These are phyloP conservation scores for Cephus rjabovi DNA, from an alignment of 2,888 invertebrate species.

Conservation along the genomic window DNA sequence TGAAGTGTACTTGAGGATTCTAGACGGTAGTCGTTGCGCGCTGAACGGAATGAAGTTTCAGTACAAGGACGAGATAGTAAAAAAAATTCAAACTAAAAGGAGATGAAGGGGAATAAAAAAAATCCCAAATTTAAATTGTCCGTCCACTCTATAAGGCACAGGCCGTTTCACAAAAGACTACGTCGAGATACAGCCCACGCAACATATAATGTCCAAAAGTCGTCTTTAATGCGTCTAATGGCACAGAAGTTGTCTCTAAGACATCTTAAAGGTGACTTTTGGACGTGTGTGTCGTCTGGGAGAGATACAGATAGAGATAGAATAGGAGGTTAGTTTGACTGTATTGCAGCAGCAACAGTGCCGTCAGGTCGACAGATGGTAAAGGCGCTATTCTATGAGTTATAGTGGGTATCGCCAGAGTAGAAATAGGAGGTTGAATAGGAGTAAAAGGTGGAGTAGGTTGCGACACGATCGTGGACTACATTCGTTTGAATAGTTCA, in stretches of 20 bases:
- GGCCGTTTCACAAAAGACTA: neutral
- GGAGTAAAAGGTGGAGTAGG: slow-evolving; percentile 21
- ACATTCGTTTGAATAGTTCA: slow-evolving; percentile 52
- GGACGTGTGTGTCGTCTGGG: too few species aligned
- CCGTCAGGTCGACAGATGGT: neutral
- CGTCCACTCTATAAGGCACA: neutral
- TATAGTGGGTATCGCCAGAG: neutral
- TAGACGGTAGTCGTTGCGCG: neutral
- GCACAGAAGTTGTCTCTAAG: too few species aligned
- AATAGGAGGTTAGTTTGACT: neutral
- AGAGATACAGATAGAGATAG: neutral
- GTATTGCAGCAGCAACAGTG: neutral
- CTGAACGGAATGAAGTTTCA: neutral
- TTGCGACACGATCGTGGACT: slow-evolving; percentile 50
- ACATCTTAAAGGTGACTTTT: too few species aligned
- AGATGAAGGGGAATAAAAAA: neutral
- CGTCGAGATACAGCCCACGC: neutral
- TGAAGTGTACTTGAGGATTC: neutral
- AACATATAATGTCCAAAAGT: too few species aligned
- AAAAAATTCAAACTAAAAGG: neutral
- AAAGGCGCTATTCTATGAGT: neutral
- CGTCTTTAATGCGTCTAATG: too few species aligned
- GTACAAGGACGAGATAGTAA: neutral
- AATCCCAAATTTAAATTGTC: neutral
- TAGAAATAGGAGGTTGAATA: neutral